Conservation (phyloP, 1,140 invertebrate species). For the Rhagoletis zephyria region DNA sequence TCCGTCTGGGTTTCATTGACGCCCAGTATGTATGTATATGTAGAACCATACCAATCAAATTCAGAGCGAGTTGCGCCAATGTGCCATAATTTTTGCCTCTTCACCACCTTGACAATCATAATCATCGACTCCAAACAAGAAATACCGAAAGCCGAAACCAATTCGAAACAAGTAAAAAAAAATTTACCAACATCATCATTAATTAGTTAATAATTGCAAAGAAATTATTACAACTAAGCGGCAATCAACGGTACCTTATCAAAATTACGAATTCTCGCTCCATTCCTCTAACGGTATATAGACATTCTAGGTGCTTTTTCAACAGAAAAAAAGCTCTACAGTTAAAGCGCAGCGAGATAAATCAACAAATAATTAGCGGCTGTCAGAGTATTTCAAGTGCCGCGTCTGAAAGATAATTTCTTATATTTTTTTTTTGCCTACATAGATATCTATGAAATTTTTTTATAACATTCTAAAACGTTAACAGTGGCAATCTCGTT, state of each 20-base stretch:
- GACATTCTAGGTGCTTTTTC: too few relatives aligned
- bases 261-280: too few relatives aligned
- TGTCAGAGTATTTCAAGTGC: background rate
- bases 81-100: background rate
- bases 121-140: background rate
- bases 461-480: background rate
- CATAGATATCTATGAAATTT: background rate
- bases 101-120: background rate
- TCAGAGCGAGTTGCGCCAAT: background rate
- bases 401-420: background rate
- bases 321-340: background rate
- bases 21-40: too few relatives aligned
- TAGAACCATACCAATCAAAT: background rate
- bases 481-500: conserved; percentile 15
- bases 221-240: too few relatives aligned
- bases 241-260: too few relatives aligned
- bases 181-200: background rate
- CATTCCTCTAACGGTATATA: too few relatives aligned
- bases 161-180: background rate
- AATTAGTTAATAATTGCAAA: conserved; percentile 3
- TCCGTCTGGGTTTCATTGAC: too few relatives aligned
- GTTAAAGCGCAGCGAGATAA: background rate
- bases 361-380: background rate
- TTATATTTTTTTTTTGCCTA: background rate
- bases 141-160: background rate